Percentiles rank a stretch among this genome's conserved stretches.
phyloP scores from a whole-genome alignment of 1,140 invertebrate species.

The Lordiphosa clarofinis region DNA sequence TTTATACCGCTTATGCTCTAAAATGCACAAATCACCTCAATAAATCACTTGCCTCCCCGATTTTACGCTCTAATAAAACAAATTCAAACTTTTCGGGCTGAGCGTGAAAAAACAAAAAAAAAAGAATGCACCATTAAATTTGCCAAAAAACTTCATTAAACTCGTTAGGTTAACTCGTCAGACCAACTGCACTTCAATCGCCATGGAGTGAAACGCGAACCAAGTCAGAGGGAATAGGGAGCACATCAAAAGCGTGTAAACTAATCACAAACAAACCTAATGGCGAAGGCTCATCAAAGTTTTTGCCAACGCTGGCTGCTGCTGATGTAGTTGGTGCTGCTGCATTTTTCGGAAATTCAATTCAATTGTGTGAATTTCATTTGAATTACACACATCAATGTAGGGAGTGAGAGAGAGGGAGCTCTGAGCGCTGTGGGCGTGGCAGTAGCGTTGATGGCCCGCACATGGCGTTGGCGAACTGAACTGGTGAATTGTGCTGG shows the following conservation, averaged over 20 bases:
- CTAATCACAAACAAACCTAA: slow-evolving; percentile 65
- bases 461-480: slow-evolving; percentile 11
- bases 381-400: slow-evolving; percentile 64
- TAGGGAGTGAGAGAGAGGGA: slow-evolving; percentile 3
- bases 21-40: too few relatives aligned
- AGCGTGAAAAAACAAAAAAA: slow-evolving; percentile 8
- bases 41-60: not conserved
- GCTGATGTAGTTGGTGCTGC: slow-evolving; percentile 29
- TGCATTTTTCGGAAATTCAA: slow-evolving; percentile 67
- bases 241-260: slow-evolving; percentile 43
- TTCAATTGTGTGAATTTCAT: slow-evolving; percentile 71
- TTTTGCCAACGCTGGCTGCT: too few relatives aligned
- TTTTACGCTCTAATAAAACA: slow-evolving; percentile 23
- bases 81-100: slow-evolving; percentile 18
- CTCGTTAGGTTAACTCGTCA: slow-evolving; percentile 7
- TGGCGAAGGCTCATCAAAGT: slow-evolving; percentile 14
- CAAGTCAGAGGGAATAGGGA: not conserved
- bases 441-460: slow-evolving; percentile 31
- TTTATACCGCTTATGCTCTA: too few relatives aligned
- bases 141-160: slow-evolving; percentile 16
- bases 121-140: slow-evolving; percentile 16
- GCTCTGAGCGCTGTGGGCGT: slow-evolving; percentile 27
- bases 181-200: slow-evolving; percentile 14
- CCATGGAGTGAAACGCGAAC: not conserved
- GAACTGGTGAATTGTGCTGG: too few relatives aligned